Conservation (phyloP, 2,888 invertebrate species). For the Gymnosoma rotundatum region DNA sequence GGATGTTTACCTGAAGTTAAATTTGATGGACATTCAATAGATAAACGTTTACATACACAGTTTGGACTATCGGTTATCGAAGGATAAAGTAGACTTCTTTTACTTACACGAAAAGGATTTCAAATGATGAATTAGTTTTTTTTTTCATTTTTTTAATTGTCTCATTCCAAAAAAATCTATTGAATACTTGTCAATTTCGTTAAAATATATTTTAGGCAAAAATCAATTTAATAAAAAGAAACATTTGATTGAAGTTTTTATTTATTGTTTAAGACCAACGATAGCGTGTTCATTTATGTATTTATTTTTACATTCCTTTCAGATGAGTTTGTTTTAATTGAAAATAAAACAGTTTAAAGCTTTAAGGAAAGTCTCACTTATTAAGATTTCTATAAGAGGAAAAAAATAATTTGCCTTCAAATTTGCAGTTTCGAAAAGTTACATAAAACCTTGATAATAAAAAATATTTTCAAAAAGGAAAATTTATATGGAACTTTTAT, state of each 20-base stretch:
- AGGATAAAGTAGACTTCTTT: conserved; percentile 9
- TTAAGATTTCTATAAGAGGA: too few species aligned
- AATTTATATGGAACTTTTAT: not conserved
- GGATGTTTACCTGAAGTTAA: conserved; percentile 26
- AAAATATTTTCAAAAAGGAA: too few species aligned
- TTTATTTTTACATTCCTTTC: too few species aligned
- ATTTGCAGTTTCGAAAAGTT: too few species aligned
- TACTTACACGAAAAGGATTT: conserved; percentile 34
- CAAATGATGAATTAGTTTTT: conserved; percentile 53
- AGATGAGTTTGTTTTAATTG: too few species aligned
- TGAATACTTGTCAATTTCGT: conserved; percentile 42
- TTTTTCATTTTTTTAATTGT: not conserved
- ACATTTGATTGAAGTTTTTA: not conserved
- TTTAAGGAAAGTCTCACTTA: too few species aligned
- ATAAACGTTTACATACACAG: not conserved
- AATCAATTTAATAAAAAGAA: not conserved
- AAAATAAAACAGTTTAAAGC: too few species aligned
- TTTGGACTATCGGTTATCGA: conserved; percentile 30
- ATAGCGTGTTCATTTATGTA: not conserved
- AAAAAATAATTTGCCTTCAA: too few species aligned
- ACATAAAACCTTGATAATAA: too few species aligned
- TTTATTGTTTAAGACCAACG: not conserved
- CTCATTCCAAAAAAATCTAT: not conserved
- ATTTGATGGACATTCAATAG: conserved; percentile 51
- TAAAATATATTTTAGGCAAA: conserved; percentile 6